Evolutionary conservation across 2,113 vertebrate genomes (phyloP).

Genomic region (Genyomyrus donnyi): DNA sequence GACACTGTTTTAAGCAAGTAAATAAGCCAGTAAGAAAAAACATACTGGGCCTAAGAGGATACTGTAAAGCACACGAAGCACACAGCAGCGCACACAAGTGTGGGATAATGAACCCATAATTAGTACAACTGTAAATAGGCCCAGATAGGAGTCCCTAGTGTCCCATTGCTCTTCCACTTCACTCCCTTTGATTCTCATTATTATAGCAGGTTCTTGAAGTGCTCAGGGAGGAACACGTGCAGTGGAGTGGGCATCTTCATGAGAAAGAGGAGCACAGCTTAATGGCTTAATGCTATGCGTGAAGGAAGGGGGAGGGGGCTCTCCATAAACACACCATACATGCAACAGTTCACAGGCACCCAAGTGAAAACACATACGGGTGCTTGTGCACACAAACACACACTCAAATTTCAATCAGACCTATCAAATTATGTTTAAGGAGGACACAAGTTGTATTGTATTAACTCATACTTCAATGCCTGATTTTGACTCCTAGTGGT

Average conservation of each 20-base stretch:
- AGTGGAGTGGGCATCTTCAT: background rate
- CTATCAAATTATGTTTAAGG: background rate
- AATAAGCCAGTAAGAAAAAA: background rate
- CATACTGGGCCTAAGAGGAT: background rate
- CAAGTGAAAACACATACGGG: background rate
- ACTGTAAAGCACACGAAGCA: background rate
- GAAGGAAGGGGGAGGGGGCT: background rate
- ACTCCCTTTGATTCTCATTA: constrained; percentile 26
- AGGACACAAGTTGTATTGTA: background rate
- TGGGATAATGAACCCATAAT: constrained; percentile 17
- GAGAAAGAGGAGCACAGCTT: background rate
- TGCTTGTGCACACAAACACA: background rate
- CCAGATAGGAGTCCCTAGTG: constrained; percentile 10
- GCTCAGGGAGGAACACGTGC: background rate
- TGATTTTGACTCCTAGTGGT: background rate
- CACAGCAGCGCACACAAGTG: constrained; percentile 4
- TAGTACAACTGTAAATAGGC: constrained; percentile 18
- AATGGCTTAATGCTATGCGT: background rate
- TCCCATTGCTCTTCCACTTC: constrained; percentile 17
- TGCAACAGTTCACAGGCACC: background rate
- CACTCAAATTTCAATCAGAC: background rate
- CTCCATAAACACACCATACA: background rate
- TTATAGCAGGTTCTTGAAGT: background rate
- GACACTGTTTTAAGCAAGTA: background rate
- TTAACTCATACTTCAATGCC: background rate